Base-by-base conservation (phyloP, 2,888 invertebrate species). In the Anthophora plumipes region DNA sequence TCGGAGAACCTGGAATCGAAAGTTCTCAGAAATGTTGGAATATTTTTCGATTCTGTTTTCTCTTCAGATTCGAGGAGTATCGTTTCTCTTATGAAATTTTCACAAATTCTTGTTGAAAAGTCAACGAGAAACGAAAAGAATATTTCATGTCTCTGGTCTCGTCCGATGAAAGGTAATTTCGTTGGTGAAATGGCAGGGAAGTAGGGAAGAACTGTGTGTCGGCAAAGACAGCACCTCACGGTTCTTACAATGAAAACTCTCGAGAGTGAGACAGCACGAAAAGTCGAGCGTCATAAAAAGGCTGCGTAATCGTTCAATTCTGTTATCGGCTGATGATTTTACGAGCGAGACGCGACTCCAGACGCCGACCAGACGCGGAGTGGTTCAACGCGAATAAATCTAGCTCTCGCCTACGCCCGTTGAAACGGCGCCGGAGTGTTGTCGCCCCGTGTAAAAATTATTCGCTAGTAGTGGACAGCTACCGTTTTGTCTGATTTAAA, bases 331-430 rank as follows among this genome's bases (percentile, higher is more conserved):
- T 61, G 86, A 82, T 68, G 66, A 77, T 60, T 89, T 89, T 87
- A 89, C 88, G 89, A 88, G 85, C 80, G 73, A 76, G 70, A 72
- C 82, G 77, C 76, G 76, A 22, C 83, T 74, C 82, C 85, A 90
- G 90, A 89, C 88, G 87, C 84, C 83, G 82, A 67, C 80, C 80
- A 86, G 84, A 75, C 82, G 80, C 82, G 72, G n/a, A 73, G 79
- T 72, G 83, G 78, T 85, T 85, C 82, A 84, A 52, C 81, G 79
- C 75, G 77, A 77, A 88, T 87, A 88, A 89, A 89, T 88, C 83
- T 69, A 77, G 70, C 41, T n/a, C 72, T 83, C 84, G 79, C 84
- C 84, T 82, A 82, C 86, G 76, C 80, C 57, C 50, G 48, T 20
- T 74, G 68, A 70, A 73, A 73, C 70, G 82, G 70, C 75, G 84